Evolutionary conservation across 2,888 invertebrate species (phyloP).

Genomic region (Aphodius granarius): DNA sequence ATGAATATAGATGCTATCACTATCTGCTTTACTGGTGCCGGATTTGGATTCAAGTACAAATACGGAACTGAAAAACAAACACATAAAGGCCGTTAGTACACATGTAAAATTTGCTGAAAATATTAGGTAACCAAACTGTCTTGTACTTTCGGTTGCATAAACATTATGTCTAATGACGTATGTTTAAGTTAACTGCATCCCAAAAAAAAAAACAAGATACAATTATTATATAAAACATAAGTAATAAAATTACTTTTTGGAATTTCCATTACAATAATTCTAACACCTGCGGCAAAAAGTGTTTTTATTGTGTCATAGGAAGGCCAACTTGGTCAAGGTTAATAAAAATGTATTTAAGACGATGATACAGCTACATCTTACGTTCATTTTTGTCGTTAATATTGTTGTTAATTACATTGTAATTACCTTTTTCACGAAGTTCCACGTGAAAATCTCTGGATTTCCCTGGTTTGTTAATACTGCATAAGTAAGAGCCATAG

Average conservation of each 20-base stretch:
- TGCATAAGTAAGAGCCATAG: conserved; percentile 72
- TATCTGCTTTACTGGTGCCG: conserved; percentile 63
- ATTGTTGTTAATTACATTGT: background rate
- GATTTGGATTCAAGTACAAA: conserved; percentile 46
- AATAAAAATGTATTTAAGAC: background rate
- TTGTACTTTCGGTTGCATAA: background rate
- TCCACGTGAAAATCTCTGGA: conserved; percentile 57
- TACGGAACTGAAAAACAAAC: conserved; percentile 45
- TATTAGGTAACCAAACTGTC: too few species aligned
- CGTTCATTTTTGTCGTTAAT: background rate
- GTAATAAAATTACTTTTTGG: too few species aligned
- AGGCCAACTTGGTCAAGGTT: background rate
- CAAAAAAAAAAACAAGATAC: too few species aligned
- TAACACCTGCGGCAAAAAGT: background rate
- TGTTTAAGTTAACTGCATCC: too few species aligned
- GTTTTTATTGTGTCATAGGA: background rate
- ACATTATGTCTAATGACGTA: background rate
- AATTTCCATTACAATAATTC: background rate
- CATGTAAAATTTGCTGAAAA: background rate
- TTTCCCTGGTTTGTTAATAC: conserved; percentile 66
- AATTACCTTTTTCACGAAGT: conserved; percentile 60
- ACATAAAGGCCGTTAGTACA: background rate
- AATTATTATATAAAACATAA: too few species aligned
- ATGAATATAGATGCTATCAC: conserved; percentile 57
- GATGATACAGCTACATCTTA: background rate